Percentiles rank a stretch among this genome's conserved stretches.
Conservation (phyloP, 2,888 invertebrate species). For the Folsomia candida region DNA sequence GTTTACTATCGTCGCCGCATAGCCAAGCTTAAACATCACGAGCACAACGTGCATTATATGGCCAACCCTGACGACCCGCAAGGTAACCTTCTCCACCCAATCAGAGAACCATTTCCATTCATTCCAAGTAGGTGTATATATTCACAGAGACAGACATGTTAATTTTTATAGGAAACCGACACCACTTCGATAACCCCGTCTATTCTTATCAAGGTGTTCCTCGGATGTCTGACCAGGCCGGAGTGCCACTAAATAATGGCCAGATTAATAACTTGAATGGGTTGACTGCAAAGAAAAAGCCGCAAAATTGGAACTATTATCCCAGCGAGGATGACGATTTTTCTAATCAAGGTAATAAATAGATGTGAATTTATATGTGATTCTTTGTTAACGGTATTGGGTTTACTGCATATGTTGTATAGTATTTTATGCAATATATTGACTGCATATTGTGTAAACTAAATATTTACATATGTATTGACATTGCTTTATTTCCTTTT, state of each 20-base stretch:
- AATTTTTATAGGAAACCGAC: slow-evolving; percentile 62
- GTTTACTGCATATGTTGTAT: not conserved
- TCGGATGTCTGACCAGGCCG: slow-evolving; percentile 53
- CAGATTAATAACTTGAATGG: slow-evolving; percentile 42
- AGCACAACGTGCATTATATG: slow-evolving; percentile 82
- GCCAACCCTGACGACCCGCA: slow-evolving; percentile 70
- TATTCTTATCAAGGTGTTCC: slow-evolving; percentile 68
- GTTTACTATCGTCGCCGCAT: slow-evolving; percentile 79
- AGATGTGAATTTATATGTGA: too few species aligned
- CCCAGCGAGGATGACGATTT: slow-evolving; percentile 57
- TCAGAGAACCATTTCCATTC: slow-evolving; percentile 25
- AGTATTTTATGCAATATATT: too few species aligned
- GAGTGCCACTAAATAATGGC: slow-evolving; percentile 55
- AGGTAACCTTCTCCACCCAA: slow-evolving; percentile 55
- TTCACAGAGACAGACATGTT: too few species aligned
- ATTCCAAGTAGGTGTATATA: slow-evolving; percentile 9
- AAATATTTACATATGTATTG: not conserved
- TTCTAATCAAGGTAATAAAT: slow-evolving; percentile 51
- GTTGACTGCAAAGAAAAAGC: slow-evolving; percentile 61
- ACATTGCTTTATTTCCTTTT: not conserved
- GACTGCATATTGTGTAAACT: too few species aligned
- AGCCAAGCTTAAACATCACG: slow-evolving; percentile 77
- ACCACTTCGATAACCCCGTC: slow-evolving; percentile 89
- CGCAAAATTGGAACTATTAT: slow-evolving; percentile 60
- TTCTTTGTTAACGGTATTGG: not conserved